phyloP scores from a whole-genome alignment of 2,113 vertebrate species.

The Bathybates hornii region DNA sequence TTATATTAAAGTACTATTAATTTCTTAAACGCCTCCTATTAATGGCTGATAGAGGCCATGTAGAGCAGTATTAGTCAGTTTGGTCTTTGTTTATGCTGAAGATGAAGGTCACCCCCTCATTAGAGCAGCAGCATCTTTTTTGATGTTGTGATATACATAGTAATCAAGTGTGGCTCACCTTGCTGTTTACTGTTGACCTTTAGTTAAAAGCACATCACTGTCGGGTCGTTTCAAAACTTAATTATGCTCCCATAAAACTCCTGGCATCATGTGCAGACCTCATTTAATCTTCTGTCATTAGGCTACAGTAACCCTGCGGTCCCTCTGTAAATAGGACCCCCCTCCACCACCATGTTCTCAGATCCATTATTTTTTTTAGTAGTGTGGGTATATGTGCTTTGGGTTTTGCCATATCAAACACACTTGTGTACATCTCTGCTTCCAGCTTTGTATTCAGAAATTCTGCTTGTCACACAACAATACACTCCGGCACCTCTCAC shows the following conservation, averaged over 20 bases:
- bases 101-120: slow-evolving; percentile 67
- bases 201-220: slow-evolving; percentile 64
- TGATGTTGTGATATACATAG: slow-evolving; percentile 64
- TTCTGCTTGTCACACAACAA: slow-evolving; percentile 62
- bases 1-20: slow-evolving; percentile 22
- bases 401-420: slow-evolving; percentile 31
- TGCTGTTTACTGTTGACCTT: slow-evolving; percentile 61
- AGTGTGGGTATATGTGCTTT: background rate
- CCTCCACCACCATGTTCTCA: slow-evolving; percentile 1
- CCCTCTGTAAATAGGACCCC: slow-evolving; percentile 7
- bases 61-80: slow-evolving; percentile 20
- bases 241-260: slow-evolving; percentile 61
- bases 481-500: slow-evolving; percentile 65
- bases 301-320: slow-evolving; percentile 25
- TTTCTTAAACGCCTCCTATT: slow-evolving; percentile 21
- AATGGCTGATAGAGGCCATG: slow-evolving; percentile 24
- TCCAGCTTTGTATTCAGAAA: slow-evolving; percentile 51
- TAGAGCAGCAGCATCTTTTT: slow-evolving; percentile 58
- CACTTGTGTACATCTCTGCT: slow-evolving; percentile 27
- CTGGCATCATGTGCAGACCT: slow-evolving; percentile 36
- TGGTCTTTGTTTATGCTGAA: slow-evolving; percentile 50
- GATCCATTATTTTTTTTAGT: background rate
- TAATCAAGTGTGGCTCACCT: slow-evolving; percentile 51
- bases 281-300: slow-evolving; percentile 53
- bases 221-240: slow-evolving; percentile 51